These are phyloP conservation scores for Oeneis ivallda DNA, from an alignment of 2,888 invertebrate genomes.

Conservation along the genomic window DNA sequence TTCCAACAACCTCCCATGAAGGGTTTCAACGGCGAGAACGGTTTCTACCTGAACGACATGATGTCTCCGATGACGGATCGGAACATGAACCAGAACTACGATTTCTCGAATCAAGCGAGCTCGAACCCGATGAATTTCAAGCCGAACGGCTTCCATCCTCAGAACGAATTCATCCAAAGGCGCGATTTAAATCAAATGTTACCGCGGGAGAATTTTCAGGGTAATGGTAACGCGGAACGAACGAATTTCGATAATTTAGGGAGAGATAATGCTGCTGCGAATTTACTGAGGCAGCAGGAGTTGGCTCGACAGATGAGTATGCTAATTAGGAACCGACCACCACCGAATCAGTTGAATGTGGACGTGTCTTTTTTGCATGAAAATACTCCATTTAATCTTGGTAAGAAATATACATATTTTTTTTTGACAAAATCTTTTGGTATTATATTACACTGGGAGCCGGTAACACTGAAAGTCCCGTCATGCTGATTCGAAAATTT, in stretches of 20 bases:
- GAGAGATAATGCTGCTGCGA: constrained; percentile 48
- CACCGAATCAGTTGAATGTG: constrained; percentile 70
- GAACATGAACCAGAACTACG: constrained; percentile 62
- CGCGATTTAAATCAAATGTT: constrained; percentile 63
- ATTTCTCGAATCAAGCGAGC: constrained; percentile 58
- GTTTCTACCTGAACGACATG: constrained; percentile 58
- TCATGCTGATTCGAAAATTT: too few species aligned
- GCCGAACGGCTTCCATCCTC: constrained; percentile 64
- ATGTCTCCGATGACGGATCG: constrained; percentile 61
- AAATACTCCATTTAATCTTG: constrained; percentile 69
- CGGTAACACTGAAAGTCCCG: too few species aligned
- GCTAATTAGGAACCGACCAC: constrained; percentile 69
- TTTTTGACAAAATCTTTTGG: neutral
- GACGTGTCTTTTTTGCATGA: constrained; percentile 75
- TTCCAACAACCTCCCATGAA: constrained; percentile 58
- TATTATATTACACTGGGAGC: too few species aligned
- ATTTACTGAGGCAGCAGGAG: constrained; percentile 67
- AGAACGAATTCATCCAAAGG: constrained; percentile 64
- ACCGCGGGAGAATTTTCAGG: constrained; percentile 57
- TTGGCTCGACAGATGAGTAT: constrained; percentile 71
- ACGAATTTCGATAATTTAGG: constrained; percentile 57
- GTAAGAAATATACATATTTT: constrained; percentile 54
- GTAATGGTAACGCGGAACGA: constrained; percentile 57
- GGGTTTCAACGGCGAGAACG: constrained; percentile 57
- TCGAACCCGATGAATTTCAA: constrained; percentile 57